phyloP scores from a whole-genome alignment of 35 echinoderm and acorn worm genomes.

The Lytechinus variegatus region DNA sequence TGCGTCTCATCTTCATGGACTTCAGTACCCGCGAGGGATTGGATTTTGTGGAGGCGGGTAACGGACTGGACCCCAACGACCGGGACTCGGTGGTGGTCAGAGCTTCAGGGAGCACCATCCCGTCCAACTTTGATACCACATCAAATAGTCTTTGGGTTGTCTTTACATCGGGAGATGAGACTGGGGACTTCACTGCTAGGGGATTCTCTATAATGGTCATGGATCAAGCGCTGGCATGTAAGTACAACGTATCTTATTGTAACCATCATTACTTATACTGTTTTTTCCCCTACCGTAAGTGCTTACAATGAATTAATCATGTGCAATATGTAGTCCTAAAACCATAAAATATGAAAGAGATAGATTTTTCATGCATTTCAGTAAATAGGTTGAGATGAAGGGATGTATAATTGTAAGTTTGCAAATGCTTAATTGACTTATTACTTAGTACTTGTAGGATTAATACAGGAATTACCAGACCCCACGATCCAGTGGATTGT shows the following conservation, averaged over 20 bases:
- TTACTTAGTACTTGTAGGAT: no score
- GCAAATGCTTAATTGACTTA: no score
- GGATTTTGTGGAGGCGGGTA: slow-evolving; percentile 79
- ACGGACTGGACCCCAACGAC: slow-evolving; percentile 66
- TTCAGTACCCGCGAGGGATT: slow-evolving; percentile 74
- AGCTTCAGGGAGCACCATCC: slow-evolving; percentile 72
- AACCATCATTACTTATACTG: no score
- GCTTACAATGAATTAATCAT: no score
- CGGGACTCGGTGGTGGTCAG: slow-evolving; percentile 52
- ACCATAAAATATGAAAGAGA: no score
- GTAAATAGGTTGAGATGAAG: no score
- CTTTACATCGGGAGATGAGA: slow-evolving; percentile 62
- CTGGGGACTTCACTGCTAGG: slow-evolving; percentile 12
- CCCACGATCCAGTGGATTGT: no score
- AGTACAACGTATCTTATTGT: slow-evolving; percentile 23
- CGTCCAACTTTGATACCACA: slow-evolving; percentile 73
- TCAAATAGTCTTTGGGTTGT: slow-evolving; percentile 75
- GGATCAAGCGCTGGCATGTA: slow-evolving; percentile 79
- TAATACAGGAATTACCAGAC: no score
- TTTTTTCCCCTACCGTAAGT: no score
- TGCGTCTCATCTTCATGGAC: slow-evolving; percentile 73
- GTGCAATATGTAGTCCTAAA: no score
- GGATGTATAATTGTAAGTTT: no score
- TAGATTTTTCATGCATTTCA: no score
- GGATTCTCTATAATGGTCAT: slow-evolving; percentile 76